Evolutionary conservation across 2,888 invertebrate species (phyloP), one percentile per base, ranked within the genome.

Genomic region (Drosophila yooni): DNA sequence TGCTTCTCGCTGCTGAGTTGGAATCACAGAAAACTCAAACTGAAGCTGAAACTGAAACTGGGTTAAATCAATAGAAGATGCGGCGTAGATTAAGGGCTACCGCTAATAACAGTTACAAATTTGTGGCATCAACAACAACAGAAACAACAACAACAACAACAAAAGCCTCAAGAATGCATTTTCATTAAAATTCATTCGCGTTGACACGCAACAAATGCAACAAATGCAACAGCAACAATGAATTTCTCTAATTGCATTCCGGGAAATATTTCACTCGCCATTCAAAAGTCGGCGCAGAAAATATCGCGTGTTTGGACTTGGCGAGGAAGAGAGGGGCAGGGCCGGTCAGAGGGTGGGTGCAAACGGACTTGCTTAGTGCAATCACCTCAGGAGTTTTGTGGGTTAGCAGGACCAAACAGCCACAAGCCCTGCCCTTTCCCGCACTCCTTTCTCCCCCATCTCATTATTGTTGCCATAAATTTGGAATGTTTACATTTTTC

Each of bases 401-500:
- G 91, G 86, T 90, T 88, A 87, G 70, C 83, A 68, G 82, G 64
- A 73, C 43, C 31, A 68, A 33, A 1, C 13, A 63, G 56, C 36
- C 27, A 8, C 38, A 38, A 18, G 3, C 18, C 15, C 7, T 7
- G 18, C 18, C 18, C 8, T 0, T 4, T 0, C 7, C 38, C 36
- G 6, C 11, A 0, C 33, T n/a, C 2, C 10, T 10, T 4, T 10
- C 10, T 4, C n/a, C 0, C n/a, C 18, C 11, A 2, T 11, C 11
- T 15, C 7, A 27, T 64, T 59, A 27, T 36, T 56, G 25, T 43
- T 59, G 27, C 25, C 21, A 86, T 82, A 80, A 79, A 77, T 84
- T 90, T 83, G 60, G 74, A 74, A 83, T 84, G 91, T 90, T 89
- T 90, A 83, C 84, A 88, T 74, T 89, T 88, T 62, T 58, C 57